Percentiles rank a stretch among this genome's conserved stretches.
phyloP scores from a whole-genome alignment of 2,113 vertebrate genomes.

The Neogobius melanostomus region DNA sequence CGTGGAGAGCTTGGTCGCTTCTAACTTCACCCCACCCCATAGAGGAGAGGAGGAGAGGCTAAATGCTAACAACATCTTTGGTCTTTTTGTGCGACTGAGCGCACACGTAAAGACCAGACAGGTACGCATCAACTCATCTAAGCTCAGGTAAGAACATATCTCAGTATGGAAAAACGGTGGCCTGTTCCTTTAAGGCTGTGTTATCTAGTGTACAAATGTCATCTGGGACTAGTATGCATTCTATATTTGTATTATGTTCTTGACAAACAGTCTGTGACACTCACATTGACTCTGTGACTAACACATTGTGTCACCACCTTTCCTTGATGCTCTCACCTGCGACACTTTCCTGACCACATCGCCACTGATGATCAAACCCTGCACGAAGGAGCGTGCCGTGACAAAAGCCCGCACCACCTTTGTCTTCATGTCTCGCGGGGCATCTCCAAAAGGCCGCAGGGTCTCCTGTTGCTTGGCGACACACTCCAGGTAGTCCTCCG shows the following conservation, averaged over 20 bases:
- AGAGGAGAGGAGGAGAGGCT: no score
- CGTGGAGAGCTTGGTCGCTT: no score
- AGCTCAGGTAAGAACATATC: no score
- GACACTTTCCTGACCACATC: slow-evolving; percentile 89
- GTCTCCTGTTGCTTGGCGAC: slow-evolving; percentile 88
- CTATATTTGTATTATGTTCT: neutral
- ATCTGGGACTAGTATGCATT: neutral
- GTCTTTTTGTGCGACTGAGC: no score
- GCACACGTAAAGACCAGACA: no score
- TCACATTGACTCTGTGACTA: slow-evolving; percentile 8
- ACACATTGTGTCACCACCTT: slow-evolving; percentile 11
- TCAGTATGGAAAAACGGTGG: no score
- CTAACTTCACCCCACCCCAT: no score
- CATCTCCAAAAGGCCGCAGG: slow-evolving; percentile 86
- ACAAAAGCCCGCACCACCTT: slow-evolving; percentile 86
- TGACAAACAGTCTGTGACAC: slow-evolving; percentile 1
- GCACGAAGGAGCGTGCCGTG: slow-evolving; percentile 84
- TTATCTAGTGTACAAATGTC: no score
- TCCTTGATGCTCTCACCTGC: slow-evolving; percentile 76
- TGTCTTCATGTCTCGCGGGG: slow-evolving; percentile 84
- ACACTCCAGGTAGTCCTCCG: slow-evolving; percentile 91
- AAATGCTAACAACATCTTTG: no score
- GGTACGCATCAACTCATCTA: no score
- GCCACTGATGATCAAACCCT: slow-evolving; percentile 83
- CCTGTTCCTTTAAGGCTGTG: no score